phyloP scores from a whole-genome alignment of 2,797 vertebrate genomes.

The Propithecus perrieri region DNA sequence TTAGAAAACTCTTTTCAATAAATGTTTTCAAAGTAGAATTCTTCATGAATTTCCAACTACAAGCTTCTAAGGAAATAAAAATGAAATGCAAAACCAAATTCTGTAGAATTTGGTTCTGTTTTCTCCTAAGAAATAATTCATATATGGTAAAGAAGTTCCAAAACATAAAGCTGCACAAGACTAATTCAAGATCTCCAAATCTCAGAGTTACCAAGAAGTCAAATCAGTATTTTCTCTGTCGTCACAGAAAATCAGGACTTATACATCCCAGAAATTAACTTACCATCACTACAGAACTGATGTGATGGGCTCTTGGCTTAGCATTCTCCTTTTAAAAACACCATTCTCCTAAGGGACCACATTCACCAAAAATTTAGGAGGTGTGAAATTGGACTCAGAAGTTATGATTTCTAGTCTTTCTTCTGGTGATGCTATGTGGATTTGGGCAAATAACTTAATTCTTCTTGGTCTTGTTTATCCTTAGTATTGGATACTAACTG shows the following conservation, averaged over 20 bases:
- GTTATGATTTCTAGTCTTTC: not conserved
- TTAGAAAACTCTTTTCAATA: not conserved
- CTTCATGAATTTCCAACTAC: not conserved
- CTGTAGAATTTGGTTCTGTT: not conserved
- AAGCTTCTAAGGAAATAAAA: not conserved
- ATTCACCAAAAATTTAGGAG: not conserved
- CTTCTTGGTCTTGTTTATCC: not conserved
- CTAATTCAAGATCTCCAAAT: not conserved
- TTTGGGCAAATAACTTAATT: not conserved
- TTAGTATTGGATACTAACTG: no score
- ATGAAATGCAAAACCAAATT: not conserved
- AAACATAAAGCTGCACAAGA: not conserved
- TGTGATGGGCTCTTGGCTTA: not conserved
- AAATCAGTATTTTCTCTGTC: not conserved
- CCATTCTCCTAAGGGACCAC: not conserved
- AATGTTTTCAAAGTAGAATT: not conserved
- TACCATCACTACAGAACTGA: not conserved
- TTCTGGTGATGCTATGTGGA: not conserved
- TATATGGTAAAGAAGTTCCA: not conserved
- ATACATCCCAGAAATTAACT: not conserved
- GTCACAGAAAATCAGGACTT: not conserved
- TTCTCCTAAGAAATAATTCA: not conserved
- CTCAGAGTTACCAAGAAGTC: not conserved
- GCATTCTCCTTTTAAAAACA: not conserved
- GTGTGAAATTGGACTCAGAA: not conserved